These are phyloP conservation scores for Cinara cedri DNA, from an alignment of 2,888 invertebrate species.

Conservation along the genomic window DNA sequence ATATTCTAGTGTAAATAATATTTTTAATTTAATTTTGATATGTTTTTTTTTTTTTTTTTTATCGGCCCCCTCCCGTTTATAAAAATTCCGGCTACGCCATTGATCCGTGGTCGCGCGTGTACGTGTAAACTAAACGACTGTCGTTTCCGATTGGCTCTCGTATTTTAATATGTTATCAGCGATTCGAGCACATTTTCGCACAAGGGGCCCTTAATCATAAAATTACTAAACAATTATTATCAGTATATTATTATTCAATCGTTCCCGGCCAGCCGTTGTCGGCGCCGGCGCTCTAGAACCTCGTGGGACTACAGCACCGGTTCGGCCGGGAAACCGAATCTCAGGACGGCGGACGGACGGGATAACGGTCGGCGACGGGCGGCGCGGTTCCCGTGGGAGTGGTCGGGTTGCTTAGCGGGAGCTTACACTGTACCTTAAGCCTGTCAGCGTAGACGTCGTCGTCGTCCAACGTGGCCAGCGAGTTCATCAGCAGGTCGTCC, in stretches of 20 bases:
- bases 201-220: conserved; percentile 21
- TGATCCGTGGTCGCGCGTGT: neutral
- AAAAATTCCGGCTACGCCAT: too few relatives aligned
- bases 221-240: neutral
- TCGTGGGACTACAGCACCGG: conserved; percentile 61
- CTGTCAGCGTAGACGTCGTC: conserved; percentile 63
- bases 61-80: too few relatives aligned
- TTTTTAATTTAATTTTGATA: too few relatives aligned
- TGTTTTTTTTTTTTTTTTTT: too few relatives aligned
- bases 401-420: conserved; percentile 59
- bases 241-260: neutral
- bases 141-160: neutral
- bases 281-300: conserved; percentile 58
- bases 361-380: conserved; percentile 43
- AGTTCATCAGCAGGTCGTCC: conserved; percentile 73
- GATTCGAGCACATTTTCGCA: conserved; percentile 18
- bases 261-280: conserved; percentile 15
- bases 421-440: conserved; percentile 58
- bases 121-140: neutral
- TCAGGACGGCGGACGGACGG: conserved; percentile 60
- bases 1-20: too few relatives aligned
- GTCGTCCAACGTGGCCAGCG: conserved; percentile 71
- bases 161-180: neutral
- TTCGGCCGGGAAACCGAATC: conserved; percentile 59
- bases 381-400: conserved; percentile 58